Conservation (phyloP, 1,140 invertebrate species). For the Megalopta genalis region DNA sequence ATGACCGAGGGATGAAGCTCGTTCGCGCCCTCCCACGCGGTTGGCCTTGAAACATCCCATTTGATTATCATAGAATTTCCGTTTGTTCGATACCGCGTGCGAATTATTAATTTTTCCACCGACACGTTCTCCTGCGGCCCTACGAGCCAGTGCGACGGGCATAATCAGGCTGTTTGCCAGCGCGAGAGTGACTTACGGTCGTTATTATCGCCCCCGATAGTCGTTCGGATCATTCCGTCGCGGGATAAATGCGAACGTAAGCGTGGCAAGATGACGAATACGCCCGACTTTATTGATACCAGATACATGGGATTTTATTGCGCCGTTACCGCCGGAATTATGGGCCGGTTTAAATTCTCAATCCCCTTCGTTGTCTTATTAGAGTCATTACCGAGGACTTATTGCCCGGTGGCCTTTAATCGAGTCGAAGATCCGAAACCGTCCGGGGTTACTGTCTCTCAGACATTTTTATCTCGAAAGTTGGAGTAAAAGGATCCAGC, state of each 20-base stretch:
- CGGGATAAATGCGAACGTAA: conserved; percentile 1
- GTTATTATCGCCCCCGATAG: conserved; percentile 13
- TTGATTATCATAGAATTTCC: conserved; percentile 79
- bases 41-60: conserved; percentile 60
- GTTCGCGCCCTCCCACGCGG: conserved; percentile 2
- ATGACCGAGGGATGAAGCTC: conserved; percentile 22
- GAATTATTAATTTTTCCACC: conserved; percentile 56
- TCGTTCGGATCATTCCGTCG: conserved; percentile 2
- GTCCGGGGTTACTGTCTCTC: neutral
- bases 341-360: conserved; percentile 30
- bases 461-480: neutral
- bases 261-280: conserved; percentile 21
- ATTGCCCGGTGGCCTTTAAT: neutral
- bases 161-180: conserved; percentile 7
- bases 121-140: neutral
- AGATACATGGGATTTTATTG: conserved; percentile 44
- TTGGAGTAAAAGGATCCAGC: neutral
- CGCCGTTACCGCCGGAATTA: conserved; percentile 16
- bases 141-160: too few relatives aligned
- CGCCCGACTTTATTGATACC: conserved; percentile 24
- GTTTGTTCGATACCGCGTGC: conserved; percentile 67
- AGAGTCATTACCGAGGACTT: conserved; percentile 20
- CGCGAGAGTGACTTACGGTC: conserved; percentile 14
- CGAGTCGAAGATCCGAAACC: neutral
- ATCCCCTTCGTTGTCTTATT: conserved; percentile 33